A percentile compares a stretch with the other conserved stretches of the same genome.
Evolutionary conservation across 2,888 invertebrate species (phyloP).

Genomic region (Ennomos erosarius): DNA sequence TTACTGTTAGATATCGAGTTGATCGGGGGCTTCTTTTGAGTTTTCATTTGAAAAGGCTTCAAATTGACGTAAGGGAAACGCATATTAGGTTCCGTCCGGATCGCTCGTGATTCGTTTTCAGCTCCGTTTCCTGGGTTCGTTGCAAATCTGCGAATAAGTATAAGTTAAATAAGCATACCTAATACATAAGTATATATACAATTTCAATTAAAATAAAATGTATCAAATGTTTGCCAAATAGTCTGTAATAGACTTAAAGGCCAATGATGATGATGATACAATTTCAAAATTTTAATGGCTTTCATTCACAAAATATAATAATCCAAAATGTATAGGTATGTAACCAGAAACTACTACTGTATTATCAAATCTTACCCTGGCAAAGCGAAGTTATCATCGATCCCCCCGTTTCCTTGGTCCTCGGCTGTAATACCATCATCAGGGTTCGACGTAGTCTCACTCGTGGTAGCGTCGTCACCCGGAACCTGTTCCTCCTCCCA

Average conservation of each 20-base stretch:
- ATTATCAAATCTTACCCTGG: constrained; percentile 64
- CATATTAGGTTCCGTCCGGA: constrained; percentile 71
- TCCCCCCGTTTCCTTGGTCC: constrained; percentile 23
- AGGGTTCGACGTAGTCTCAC: constrained; percentile 21
- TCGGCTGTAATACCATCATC: constrained; percentile 32
- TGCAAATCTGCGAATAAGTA: constrained; percentile 64
- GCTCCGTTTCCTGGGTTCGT: constrained; percentile 71
- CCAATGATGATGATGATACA: no score
- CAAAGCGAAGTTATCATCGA: constrained; percentile 72
- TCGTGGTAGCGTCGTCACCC: constrained; percentile 39
- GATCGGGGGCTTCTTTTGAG: constrained; percentile 52
- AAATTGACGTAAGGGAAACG: constrained; percentile 77
- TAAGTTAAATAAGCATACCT: constrained; percentile 2
- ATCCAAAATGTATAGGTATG: no score
- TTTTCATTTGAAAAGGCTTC: constrained; percentile 77
- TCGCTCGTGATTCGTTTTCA: constrained; percentile 79
- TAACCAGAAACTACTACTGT: background rate
- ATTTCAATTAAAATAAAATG: no score
- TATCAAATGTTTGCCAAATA: no score
- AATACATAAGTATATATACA: no score
- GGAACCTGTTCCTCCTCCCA: constrained; percentile 68
- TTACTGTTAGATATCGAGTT: constrained; percentile 57
- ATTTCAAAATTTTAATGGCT: background rate
- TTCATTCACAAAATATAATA: no score
- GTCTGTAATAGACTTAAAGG: no score